A percentile compares a stretch with the other conserved stretches of the same genome.
These are phyloP conservation scores for Merodon equestris DNA, from an alignment of 2,888 invertebrate genomes.

Conservation along the genomic window DNA sequence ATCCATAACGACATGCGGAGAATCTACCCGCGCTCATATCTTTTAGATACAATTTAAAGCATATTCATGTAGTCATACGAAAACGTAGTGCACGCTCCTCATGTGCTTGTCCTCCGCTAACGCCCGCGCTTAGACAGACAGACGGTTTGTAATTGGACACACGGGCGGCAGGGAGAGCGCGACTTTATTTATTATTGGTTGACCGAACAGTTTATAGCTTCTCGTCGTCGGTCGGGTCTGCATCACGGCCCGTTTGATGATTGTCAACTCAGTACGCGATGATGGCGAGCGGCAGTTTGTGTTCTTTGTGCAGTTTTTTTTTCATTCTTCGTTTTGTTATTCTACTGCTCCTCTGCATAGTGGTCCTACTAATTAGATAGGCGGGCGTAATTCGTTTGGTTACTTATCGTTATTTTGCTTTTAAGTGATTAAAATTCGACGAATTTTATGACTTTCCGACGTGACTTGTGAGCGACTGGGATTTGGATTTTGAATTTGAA, in stretches of 20 bases:
- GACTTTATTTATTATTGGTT: slow-evolving; percentile 65
- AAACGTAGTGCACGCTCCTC: too few relatives aligned
- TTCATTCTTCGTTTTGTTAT: too few relatives aligned
- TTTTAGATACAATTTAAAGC: slow-evolving; percentile 64
- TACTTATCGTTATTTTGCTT: slow-evolving; percentile 18
- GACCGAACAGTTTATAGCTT: slow-evolving; percentile 56
- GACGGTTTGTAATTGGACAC: too few relatives aligned
- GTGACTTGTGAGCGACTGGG: slow-evolving; percentile 63
- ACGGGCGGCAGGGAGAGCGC: not conserved
- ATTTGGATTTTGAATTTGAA: not conserved
- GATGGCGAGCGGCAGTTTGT: slow-evolving; percentile 23
- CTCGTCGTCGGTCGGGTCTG: slow-evolving; percentile 34
- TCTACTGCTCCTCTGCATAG: slow-evolving; percentile 3
- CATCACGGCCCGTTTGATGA: slow-evolving; percentile 64
- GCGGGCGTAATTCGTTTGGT: slow-evolving; percentile 16
- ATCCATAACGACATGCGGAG: slow-evolving; percentile 16
- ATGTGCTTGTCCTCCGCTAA: slow-evolving; percentile 43
- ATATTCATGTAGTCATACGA: slow-evolving; percentile 59
- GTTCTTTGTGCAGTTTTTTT: not conserved
- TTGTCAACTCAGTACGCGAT: slow-evolving; percentile 45
- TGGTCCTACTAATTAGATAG: slow-evolving; percentile 66
- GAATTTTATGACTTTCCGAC: slow-evolving; percentile 58
- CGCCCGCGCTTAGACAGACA: slow-evolving; percentile 27
- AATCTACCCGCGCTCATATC: slow-evolving; percentile 48
- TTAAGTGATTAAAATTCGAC: slow-evolving; percentile 16